phyloP scores from a whole-genome alignment of 1,140 invertebrate genomes.

The Spodoptera frugiperda region DNA sequence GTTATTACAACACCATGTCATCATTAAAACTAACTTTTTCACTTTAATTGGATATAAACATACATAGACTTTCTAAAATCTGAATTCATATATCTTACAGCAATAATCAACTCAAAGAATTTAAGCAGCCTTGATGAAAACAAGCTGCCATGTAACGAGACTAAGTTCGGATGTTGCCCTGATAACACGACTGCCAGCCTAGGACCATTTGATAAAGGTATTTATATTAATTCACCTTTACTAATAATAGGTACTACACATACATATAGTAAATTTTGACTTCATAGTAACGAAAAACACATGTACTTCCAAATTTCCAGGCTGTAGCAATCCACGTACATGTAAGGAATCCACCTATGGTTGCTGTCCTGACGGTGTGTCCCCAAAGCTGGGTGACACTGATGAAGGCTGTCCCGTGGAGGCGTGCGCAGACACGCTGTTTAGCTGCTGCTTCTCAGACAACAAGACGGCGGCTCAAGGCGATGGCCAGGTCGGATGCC shows the following conservation, averaged over 20 bases:
- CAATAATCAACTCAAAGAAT: no score
- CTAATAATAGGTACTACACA: no score
- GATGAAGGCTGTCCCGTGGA: slow-evolving; percentile 92
- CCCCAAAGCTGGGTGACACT: slow-evolving; percentile 91
- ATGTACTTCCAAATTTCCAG: no score
- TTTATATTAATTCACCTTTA: neutral
- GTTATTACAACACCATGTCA: no score
- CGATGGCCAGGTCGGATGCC: slow-evolving; percentile 93
- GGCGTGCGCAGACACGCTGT: slow-evolving; percentile 92
- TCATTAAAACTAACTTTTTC: no score
- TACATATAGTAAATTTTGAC: no score
- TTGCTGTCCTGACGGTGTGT: slow-evolving; percentile 96
- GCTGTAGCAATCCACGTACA: slow-evolving; percentile 90
- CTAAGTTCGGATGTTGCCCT: slow-evolving; percentile 95
- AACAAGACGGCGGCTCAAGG: slow-evolving; percentile 92
- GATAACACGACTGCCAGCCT: slow-evolving; percentile 93
- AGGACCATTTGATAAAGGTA: slow-evolving; percentile 94
- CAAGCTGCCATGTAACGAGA: slow-evolving; percentile 87
- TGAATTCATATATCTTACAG: neutral
- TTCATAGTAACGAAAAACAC: no score
- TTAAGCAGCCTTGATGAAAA: neutral
- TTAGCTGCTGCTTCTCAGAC: slow-evolving; percentile 94
- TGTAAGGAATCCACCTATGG: slow-evolving; percentile 94
- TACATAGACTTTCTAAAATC: no score
- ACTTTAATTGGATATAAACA: no score